Evolutionary conservation across 2,888 invertebrate genomes (phyloP), one percentile per base, ranked within the genome.

Genomic region (Ophonus ardosiacus): DNA sequence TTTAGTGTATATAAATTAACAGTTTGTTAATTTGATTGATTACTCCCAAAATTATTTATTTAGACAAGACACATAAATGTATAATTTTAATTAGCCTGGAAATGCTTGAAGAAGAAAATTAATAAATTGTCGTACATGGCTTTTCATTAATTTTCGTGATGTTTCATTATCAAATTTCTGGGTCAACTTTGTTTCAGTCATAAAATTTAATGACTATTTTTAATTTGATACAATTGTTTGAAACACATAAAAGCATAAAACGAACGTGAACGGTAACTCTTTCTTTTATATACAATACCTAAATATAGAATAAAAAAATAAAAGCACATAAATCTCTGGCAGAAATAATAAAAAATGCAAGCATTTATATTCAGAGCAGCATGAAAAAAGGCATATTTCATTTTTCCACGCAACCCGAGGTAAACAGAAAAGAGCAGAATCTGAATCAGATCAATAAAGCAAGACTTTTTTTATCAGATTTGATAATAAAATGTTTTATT

Each of bases 251-350:
- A 15, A 17, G 18, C 18, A 59, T 59, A 59, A 63, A 63, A 63
- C 10, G 24, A 24, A 8, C 24, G 63, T 17, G 24, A 63, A 59
- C 31, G 31, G 5, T 3, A 31, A 63, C 8, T 17, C 63, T 63
- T 63, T 63, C 63, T 63, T 17, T 59, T 59, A 24, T 13, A 24
- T 21, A 63, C 24, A 63, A 63, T 10, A 15, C 31, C 68, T 68
- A 68, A 68, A 68, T 68, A 68, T 68, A 68, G 68, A 68, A 68
- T 68, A 68, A 68, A 68, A 68, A 68, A 38, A 74, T 74, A 74
- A 74, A 74, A 15, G 74, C 7, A 74, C 74, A 74, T 74, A 74
- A 74, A 74, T 74, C 74, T 74, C 18, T 4, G 15, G 15, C n/a
- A 74, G 43, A 74, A 74, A 74, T 74, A 74, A 51, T 51, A 74